A percentile compares a stretch with the other conserved stretches of the same genome.
These are phyloP conservation scores for Nixonia krombeini DNA, from an alignment of 1,140 invertebrate genomes.

Conservation along the genomic window DNA sequence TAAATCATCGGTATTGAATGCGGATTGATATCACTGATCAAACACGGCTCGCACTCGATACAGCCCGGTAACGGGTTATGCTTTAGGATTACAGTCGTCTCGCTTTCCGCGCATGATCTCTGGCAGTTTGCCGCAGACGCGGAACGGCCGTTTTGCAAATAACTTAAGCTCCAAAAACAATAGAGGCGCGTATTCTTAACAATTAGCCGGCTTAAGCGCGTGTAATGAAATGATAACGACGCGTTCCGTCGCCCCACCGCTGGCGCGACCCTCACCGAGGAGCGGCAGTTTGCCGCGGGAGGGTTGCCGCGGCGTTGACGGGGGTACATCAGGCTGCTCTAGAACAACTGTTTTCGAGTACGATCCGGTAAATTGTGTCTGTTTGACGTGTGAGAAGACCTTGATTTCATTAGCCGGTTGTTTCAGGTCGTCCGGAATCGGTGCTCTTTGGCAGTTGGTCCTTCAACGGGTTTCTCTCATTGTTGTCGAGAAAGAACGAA, in stretches of 20 bases:
- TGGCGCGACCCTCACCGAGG: conserved; percentile 16
- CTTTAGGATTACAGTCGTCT: conserved; percentile 31
- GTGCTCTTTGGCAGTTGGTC: no score
- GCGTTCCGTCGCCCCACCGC: conserved; percentile 26
- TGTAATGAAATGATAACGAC: conserved; percentile 63
- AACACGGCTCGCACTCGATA: conserved; percentile 12
- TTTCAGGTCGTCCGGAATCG: no score
- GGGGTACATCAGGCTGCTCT: conserved; percentile 1
- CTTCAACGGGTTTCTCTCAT: no score
- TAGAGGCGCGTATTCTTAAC: conserved; percentile 56
- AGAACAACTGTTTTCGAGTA: conserved; percentile 36
- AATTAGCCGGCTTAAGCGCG: conserved; percentile 60
- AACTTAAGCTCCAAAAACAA: conserved; percentile 62
- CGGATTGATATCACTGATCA: conserved; percentile 15
- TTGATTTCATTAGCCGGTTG: conserved; percentile 27
- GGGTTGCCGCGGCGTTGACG: not conserved
- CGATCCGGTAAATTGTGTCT: conserved; percentile 20
- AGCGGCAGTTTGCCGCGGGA: conserved; percentile 23
- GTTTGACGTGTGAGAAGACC: conserved; percentile 30
- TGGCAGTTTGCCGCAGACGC: conserved; percentile 4
- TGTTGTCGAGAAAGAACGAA: no score
- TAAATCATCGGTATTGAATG: conserved; percentile 8
- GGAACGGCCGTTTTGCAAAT: conserved; percentile 62
- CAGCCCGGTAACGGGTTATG: conserved; percentile 34
- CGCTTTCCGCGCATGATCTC: conserved; percentile 13